phyloP scores from a whole-genome alignment of 1,140 invertebrate species.

The Danaus melanippus region DNA sequence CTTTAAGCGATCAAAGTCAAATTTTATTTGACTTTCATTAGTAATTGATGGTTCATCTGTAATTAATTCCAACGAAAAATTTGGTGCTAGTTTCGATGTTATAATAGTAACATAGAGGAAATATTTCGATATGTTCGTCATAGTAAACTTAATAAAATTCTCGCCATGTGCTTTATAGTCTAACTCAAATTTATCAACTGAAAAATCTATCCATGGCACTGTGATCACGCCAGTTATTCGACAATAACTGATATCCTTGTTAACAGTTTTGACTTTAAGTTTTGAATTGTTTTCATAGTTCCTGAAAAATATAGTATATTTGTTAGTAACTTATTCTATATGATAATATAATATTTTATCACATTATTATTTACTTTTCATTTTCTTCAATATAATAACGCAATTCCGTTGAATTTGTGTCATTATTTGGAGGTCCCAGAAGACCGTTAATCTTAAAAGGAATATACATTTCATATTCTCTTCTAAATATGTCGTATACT shows the following conservation, averaged over 20 bases:
- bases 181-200: slow-evolving; percentile 54
- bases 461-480: slow-evolving; percentile 61
- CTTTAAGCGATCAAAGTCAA: slow-evolving; percentile 38
- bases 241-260: slow-evolving; percentile 56
- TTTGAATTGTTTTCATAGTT: slow-evolving; percentile 53
- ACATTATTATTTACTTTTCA: slow-evolving; percentile 41
- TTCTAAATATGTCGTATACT: slow-evolving; percentile 48
- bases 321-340: background rate
- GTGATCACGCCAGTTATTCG: slow-evolving; percentile 55
- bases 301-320: slow-evolving; percentile 29
- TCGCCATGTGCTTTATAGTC: slow-evolving; percentile 27
- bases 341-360: background rate
- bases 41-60: slow-evolving; percentile 33
- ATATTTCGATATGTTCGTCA: slow-evolving; percentile 58
- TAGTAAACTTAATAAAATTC: slow-evolving; percentile 49
- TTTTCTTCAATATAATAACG: slow-evolving; percentile 43
- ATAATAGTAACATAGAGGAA: slow-evolving; percentile 45
- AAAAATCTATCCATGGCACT: slow-evolving; percentile 53
- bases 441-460: slow-evolving; percentile 60
- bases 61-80: slow-evolving; percentile 40
- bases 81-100: slow-evolving; percentile 43
- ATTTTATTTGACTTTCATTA: slow-evolving; percentile 50
- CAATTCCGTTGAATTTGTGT: slow-evolving; percentile 39
- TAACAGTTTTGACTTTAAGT: slow-evolving; percentile 44
- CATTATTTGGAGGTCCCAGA: slow-evolving; percentile 48